These are phyloP conservation scores for Pseudococcus viburni DNA, from an alignment of 2,888 invertebrate species.

Conservation along the genomic window DNA sequence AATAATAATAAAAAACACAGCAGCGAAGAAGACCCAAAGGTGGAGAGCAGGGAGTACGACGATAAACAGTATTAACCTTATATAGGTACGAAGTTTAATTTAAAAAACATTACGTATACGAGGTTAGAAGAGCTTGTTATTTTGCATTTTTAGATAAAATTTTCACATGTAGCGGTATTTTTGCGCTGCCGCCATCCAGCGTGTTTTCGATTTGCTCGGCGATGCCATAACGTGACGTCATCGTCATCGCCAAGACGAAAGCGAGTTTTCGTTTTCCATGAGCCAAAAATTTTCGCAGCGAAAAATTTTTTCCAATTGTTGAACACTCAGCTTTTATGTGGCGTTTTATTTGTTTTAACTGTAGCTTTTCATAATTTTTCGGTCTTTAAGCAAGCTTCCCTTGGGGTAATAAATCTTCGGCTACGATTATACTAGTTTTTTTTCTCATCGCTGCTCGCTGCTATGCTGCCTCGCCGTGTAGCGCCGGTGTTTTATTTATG, in stretches of 20 bases:
- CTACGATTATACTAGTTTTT: constrained; percentile 28
- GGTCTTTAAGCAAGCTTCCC: constrained; percentile 51
- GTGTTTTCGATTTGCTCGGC: background rate
- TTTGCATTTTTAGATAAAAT: constrained; percentile 38
- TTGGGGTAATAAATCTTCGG: constrained; percentile 37
- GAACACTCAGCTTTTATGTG: constrained; percentile 39
- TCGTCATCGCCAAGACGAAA: background rate
- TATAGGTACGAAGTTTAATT: constrained; percentile 20
- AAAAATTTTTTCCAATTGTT: constrained; percentile 51
- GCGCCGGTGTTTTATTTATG: constrained; percentile 33
- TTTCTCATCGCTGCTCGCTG: background rate
- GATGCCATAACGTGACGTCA: background rate
- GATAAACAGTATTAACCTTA: constrained; percentile 24
- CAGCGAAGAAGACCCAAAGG: background rate
- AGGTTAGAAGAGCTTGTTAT: constrained; percentile 14
- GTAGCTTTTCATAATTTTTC: constrained; percentile 52
- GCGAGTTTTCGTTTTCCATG: background rate
- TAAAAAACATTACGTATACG: constrained; percentile 19
- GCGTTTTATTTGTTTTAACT: constrained; percentile 43
- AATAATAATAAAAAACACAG: background rate
- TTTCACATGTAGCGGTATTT: background rate
- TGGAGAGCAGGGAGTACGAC: background rate
- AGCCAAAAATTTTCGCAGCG: constrained; percentile 1
- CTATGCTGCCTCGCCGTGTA: background rate
- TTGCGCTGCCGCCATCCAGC: background rate